A percentile compares a stretch with the other conserved stretches of the same genome.
Conservation (phyloP, 2,888 invertebrate genomes). For the Ophion costatus region DNA sequence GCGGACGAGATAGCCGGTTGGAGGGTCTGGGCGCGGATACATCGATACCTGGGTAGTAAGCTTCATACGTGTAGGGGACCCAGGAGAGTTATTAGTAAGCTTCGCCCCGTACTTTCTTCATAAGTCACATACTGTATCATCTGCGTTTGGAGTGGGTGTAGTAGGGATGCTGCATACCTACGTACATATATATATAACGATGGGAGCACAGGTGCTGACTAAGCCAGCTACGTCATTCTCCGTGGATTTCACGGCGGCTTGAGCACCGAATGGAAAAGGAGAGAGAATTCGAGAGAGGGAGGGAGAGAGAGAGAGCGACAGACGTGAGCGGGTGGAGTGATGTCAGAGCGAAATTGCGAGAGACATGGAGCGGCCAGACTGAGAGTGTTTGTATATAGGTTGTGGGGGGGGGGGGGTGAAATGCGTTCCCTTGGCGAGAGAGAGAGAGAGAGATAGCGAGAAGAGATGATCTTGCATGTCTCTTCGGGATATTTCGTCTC, state of each 20-base stretch:
- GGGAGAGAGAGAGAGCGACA: constrained; percentile 58
- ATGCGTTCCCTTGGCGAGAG: constrained; percentile 45
- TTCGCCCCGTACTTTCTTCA: constrained; percentile 36
- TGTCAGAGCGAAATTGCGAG: constrained; percentile 59
- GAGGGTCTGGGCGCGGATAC: constrained; percentile 8
- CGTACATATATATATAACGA: constrained; percentile 18
- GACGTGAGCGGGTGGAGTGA: constrained; percentile 41
- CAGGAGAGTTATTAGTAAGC: constrained; percentile 56
- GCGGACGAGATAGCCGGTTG: not conserved
- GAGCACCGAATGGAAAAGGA: constrained; percentile 55
- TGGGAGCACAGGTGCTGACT: constrained; percentile 65
- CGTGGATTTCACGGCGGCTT: constrained; percentile 63
- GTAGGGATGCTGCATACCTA: constrained; percentile 14
- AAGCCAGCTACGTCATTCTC: constrained; percentile 66
- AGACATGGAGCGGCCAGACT: constrained; percentile 66
- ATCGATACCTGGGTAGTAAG: constrained; percentile 12
- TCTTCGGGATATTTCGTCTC: constrained; percentile 51
- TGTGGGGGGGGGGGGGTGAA: constrained; percentile 74
- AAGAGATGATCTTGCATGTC: constrained; percentile 62
- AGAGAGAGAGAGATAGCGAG: not conserved
- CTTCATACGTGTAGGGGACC: not conserved
- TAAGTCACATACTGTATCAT: constrained; percentile 52
- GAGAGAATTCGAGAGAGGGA: constrained; percentile 8
- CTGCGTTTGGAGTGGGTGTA: constrained; percentile 18
- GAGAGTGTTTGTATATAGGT: constrained; percentile 81